Percentiles rank a stretch among this genome's conserved stretches.
Evolutionary conservation across 2,888 invertebrate genomes (phyloP).

Genomic region (Amphipyra tragopoginis): DNA sequence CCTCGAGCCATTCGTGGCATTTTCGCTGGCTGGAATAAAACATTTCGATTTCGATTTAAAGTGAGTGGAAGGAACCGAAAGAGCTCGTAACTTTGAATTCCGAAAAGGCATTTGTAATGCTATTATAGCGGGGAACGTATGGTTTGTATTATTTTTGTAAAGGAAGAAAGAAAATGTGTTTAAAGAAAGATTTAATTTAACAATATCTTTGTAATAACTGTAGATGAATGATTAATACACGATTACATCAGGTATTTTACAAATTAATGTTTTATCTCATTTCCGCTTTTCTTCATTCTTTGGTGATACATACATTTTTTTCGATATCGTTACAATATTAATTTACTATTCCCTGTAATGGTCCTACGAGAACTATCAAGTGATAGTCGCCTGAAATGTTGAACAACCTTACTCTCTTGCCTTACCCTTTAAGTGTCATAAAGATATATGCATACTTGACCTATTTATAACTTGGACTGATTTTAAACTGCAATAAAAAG

Average conservation of each 20-base stretch:
- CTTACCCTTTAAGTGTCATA: not conserved
- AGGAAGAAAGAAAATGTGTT: too few relatives aligned
- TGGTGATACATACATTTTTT: too few relatives aligned
- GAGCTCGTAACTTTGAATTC: constrained; percentile 53
- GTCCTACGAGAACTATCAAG: too few relatives aligned
- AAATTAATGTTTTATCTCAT: too few relatives aligned
- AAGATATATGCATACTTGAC: constrained; percentile 22
- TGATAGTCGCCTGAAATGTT: too few relatives aligned
- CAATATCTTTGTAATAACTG: too few relatives aligned
- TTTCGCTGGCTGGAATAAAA: constrained; percentile 85
- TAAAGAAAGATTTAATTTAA: not conserved
- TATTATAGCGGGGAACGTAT: constrained; percentile 19
- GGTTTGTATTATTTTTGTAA: not conserved
- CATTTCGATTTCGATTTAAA: constrained; percentile 77
- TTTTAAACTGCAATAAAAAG: constrained; percentile 51
- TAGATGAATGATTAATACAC: too few relatives aligned
- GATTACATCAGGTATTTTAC: too few relatives aligned
- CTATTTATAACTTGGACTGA: constrained; percentile 22
- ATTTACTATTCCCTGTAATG: too few relatives aligned
- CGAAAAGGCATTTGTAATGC: constrained; percentile 24
- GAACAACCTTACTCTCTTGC: too few relatives aligned
- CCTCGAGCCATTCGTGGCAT: constrained; percentile 80
- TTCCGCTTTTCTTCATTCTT: too few relatives aligned
- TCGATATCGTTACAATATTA: too few relatives aligned
- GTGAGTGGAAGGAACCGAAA: constrained; percentile 68